Conservation (phyloP, 37 sponge, comb jelly and placozoan genomes). For the Axinella damicornis region DNA sequence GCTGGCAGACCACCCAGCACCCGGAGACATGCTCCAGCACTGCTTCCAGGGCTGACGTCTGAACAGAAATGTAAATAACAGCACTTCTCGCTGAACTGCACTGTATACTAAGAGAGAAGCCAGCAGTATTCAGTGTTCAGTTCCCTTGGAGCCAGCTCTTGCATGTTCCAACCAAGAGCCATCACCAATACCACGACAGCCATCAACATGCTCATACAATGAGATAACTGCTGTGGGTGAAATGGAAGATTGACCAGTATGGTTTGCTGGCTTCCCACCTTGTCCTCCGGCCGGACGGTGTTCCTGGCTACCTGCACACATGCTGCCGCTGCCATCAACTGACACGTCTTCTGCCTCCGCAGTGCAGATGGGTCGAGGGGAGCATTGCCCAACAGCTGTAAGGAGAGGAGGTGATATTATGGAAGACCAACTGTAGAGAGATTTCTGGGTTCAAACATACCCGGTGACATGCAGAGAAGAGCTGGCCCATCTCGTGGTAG, state of each 20-base stretch:
- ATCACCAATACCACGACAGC: neutral
- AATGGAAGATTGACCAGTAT: neutral
- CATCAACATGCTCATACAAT: neutral
- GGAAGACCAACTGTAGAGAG: no score
- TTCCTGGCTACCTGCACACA: slow-evolving; percentile 54
- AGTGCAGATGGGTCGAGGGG: slow-evolving; percentile 23
- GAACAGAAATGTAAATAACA: neutral
- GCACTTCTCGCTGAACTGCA: neutral
- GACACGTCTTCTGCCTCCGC: slow-evolving; percentile 78
- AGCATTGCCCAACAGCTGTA: slow-evolving; percentile 25
- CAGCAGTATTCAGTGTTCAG: no score
- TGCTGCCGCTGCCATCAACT: slow-evolving; percentile 85
- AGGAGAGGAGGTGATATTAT: neutral
- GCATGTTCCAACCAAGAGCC: no score
- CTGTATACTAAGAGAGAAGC: no score
- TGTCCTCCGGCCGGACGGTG: neutral
- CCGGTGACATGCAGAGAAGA: slow-evolving; percentile 66
- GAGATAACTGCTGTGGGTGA: no score
- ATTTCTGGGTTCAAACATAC: no score
- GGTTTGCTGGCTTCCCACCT: neutral
- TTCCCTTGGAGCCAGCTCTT: no score
- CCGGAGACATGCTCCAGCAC: slow-evolving; percentile 66
- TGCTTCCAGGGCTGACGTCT: neutral
- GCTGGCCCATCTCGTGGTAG: slow-evolving; percentile 58
- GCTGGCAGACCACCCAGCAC: slow-evolving; percentile 47